Evolutionary conservation across 2,113 vertebrate species (phyloP), one percentile per base, ranked within the genome.

Genomic region (Anolis carolinensis): DNA sequence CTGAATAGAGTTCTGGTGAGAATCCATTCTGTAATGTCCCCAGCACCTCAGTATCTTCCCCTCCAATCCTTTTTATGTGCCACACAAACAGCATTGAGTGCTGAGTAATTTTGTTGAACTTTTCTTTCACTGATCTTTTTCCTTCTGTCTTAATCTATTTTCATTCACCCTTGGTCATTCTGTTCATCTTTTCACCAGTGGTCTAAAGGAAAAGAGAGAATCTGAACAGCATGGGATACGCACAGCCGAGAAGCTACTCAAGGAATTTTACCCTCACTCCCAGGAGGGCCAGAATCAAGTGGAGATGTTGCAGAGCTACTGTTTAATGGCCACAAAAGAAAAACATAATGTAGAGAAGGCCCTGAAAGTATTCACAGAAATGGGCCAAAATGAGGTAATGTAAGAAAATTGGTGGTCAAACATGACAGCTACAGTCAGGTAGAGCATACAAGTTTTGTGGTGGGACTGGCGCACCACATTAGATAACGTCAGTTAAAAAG

Each of bases 201-300:
- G 83, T 44, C 84, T 78, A 44, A 65, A 81, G 1, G 63, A 87
- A n/a, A 93, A 90, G 85, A 93, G 85, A 14, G 93, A 96, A 78
- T 72, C 65, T 0, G 89, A 74, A 18, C 90, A 94, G 88, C 87
- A 86, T 0, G 93, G 92, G 3, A 75, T 95, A 62, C 94, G 83
- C 79, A 94, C 94, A 0, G 94, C 95, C 0, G 95, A 95, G 91
- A 96, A 96, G 87, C 89, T 96, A 25, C 92, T 96, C 30, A 93
- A 89, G 5, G 92, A 95, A 30, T 94, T 95, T 87, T 95, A 71
- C 62, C 89, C 92, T 0, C 92, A 87, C 62, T 95, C 87, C 0
- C 68, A 90, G 76, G 21, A 84, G 2, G 86, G 81, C 2, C 92
- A 91, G 80, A 85, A 92, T 68, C 91, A 95, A 84, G 87, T 93